phyloP scores from a whole-genome alignment of 2,113 vertebrate genomes.

The Rhinichthys klamathensis region DNA sequence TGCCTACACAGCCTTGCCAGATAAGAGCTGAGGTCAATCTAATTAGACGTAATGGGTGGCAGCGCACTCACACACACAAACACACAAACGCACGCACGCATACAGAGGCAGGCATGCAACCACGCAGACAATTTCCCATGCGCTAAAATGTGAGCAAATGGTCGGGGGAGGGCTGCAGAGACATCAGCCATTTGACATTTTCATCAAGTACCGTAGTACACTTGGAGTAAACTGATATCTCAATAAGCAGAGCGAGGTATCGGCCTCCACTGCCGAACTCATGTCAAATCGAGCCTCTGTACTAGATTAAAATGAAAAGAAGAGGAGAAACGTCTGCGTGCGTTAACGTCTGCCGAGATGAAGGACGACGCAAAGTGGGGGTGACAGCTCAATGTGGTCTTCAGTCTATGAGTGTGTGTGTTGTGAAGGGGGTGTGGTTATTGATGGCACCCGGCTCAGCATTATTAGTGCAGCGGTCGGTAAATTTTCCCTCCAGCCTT shows the following conservation, averaged over 20 bases:
- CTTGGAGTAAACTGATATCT: constrained; percentile 40
- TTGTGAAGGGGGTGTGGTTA: constrained; percentile 62
- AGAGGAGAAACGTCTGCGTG: background rate
- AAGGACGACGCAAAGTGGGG: constrained; percentile 28
- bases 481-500: constrained; percentile 62
- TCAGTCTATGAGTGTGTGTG: background rate
- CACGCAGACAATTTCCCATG: constrained; percentile 4
- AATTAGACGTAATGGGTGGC: constrained; percentile 65
- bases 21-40: constrained; percentile 63
- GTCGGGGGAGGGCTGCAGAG: constrained; percentile 55
- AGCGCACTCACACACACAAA: constrained; percentile 25
- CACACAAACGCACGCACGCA: background rate
- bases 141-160: constrained; percentile 66
- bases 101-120: constrained; percentile 41
- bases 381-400: constrained; percentile 40
- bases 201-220: constrained; percentile 30
- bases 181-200: constrained; percentile 37
- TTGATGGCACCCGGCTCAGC: constrained; percentile 66
- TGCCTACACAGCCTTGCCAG: constrained; percentile 48
- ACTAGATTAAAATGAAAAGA: constrained; percentile 3
- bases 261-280: background rate
- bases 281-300: constrained; percentile 17
- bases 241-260: constrained; percentile 15
- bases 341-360: constrained; percentile 25
- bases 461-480: constrained; percentile 72